Evolutionary conservation across 2,797 vertebrate genomes (phyloP), one percentile per base, ranked within the genome.

Genomic region (Dendrocincla fuliginosa): DNA sequence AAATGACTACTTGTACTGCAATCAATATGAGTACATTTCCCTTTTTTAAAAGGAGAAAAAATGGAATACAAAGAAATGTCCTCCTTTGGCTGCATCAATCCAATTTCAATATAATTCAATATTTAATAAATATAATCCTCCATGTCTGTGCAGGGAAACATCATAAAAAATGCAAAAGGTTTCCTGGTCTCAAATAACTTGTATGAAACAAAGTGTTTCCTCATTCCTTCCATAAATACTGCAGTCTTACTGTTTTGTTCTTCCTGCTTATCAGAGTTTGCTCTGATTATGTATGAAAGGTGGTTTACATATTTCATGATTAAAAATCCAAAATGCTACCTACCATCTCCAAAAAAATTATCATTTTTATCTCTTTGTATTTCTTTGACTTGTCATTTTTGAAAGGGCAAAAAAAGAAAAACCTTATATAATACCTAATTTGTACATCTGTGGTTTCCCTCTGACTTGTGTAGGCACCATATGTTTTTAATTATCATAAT

Each of bases 401-500:
- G 95, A 98, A 98, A 97, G 97, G 97, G 95, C 91, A 97, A 87
- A 96, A 46, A 87, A 91, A 97, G 94, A 98, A 97, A 98, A 97
- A 97, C 97, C 97, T 98, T 98, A 98, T 98, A 98, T 98, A 98
- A 98, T 98, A 98, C 98, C 98, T 98, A 98, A 99, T 99, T 98
- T 98, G 98, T 98, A 98, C 98, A 99, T 99, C 98, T 99, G 98
- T 63, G 96, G 97, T 98, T 98, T 98, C 97, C 97, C 98, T 97
- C 97, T 91, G 97, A 98, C 97, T 97, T 96, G 97, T 96, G 94
- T 96, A 98, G 98, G 98, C 97, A 97, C 98, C 99, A 98, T 99
- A 99, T 99, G 99, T 98, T 98, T 99, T 99, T 99, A 99, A 99
- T 99, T 98, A 98, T 98, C 98, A 97, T 98, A 98, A 98, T 98